Percentiles rank a stretch among this genome's conserved stretches.
Conservation (phyloP, 2,888 invertebrate genomes). For the Parnassius apollo region DNA sequence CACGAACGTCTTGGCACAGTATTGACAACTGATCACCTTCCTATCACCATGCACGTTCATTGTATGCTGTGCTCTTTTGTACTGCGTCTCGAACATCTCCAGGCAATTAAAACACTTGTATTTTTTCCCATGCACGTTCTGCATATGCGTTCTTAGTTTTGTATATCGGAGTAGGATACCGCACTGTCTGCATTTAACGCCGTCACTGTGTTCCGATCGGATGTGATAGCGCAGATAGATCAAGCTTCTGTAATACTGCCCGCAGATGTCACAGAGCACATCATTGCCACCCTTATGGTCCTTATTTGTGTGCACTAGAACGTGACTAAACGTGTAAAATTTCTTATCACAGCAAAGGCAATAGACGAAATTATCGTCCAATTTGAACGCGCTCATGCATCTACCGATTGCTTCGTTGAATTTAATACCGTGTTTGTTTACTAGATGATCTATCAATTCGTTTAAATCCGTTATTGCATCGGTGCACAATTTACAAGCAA, state of each 20-base stretch:
- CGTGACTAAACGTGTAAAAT: constrained; percentile 39
- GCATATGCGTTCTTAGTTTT: constrained; percentile 33
- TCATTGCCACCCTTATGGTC: constrained; percentile 37
- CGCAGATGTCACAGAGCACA: constrained; percentile 46
- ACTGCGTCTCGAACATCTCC: constrained; percentile 33
- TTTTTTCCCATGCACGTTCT: constrained; percentile 32
- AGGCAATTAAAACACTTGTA: constrained; percentile 34
- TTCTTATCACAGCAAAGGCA: constrained; percentile 40
- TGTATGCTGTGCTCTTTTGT: constrained; percentile 34
- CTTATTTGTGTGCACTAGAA: constrained; percentile 43
- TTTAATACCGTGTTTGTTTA: constrained; percentile 34
- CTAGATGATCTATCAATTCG: constrained; percentile 41
- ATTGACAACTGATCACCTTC: constrained; percentile 31
- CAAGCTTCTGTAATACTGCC: constrained; percentile 37
- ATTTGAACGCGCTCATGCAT: constrained; percentile 41
- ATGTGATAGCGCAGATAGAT: constrained; percentile 40
- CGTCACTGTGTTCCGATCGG: constrained; percentile 30
- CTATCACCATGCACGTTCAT: constrained; percentile 33
- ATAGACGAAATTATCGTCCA: constrained; percentile 40
- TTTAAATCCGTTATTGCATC: constrained; percentile 35
- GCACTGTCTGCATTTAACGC: constrained; percentile 33
- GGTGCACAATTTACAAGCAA: constrained; percentile 42
- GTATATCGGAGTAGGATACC: constrained; percentile 27
- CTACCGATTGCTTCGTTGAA: constrained; percentile 35
- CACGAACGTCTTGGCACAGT: constrained; percentile 34